Base-by-base conservation (phyloP, 2,113 vertebrate species). In the Sorex fumeus region DNA sequence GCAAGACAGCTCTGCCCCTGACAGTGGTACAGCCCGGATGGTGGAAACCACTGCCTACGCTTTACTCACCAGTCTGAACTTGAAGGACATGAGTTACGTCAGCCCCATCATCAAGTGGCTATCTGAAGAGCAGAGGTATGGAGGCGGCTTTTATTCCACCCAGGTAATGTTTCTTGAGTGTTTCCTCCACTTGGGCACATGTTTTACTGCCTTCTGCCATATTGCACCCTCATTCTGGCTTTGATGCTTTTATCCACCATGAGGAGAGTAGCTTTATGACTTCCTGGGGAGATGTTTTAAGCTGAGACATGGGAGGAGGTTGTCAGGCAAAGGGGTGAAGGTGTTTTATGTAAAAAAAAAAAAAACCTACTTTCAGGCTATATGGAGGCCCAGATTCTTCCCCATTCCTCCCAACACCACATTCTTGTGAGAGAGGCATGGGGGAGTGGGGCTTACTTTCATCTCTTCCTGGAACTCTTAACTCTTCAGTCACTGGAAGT, bases 11-110 rank as follows among this genome's bases (percentile, higher is more conserved):
- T 57, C 96, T 4, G 57, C 4, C 1, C 98, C 98, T 0, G 98
- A 96, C 23, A 0, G 97, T 4, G 93, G 86, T 50, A 99, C 98
- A 0, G 98, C 98, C 3, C 79, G 89, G 30, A 98, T 98, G 34
- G 98, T 99, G 67, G 99, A 99, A 97, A 99, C 98, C 13, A 99
- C 99, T 0, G 98, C 98, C 1, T 99, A 99, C 8, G 97, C 98
- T 69, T 93, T 99, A 91, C 98, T 99, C 50, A 97, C 98, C 1
- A 0, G 95, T 60, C 90, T 99, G 94, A 96, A 94, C 0, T 97
- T 97, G 95, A 98, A 98, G 40, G 97, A 98, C 2, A 92, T 97
- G 11, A 43, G 0, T 0, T 99, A 99, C 25, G 98, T 97, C 25
- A 98, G 98, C 62, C 98, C 99, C 0, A 97, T 99, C 84, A 80